phyloP scores from a whole-genome alignment of 2,888 invertebrate species.

The Sinohyriopsis cumingii region DNA sequence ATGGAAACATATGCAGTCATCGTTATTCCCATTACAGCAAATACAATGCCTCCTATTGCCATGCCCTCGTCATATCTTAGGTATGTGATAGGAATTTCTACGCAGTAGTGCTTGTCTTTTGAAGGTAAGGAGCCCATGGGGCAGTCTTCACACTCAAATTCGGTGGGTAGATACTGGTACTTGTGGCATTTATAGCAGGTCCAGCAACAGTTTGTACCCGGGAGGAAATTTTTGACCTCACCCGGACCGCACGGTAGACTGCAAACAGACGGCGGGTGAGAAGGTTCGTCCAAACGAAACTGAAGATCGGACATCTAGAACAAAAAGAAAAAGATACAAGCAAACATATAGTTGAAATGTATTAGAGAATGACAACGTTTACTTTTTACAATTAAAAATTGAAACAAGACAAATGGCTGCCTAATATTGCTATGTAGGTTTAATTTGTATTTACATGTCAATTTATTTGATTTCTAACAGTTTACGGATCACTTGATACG shows the following conservation, averaged over 20 bases:
- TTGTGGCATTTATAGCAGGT: constrained; percentile 82
- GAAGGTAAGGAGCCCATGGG: constrained; percentile 87
- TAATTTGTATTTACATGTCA: no score
- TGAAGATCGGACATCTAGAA: constrained; percentile 78
- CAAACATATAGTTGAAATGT: no score
- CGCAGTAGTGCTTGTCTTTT: constrained; percentile 77
- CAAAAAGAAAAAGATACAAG: not conserved
- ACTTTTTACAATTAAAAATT: no score
- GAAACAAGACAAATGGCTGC: no score
- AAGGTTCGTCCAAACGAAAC: constrained; percentile 85
- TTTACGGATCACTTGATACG: no score
- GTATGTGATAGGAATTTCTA: constrained; percentile 74
- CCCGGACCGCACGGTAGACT: constrained; percentile 90
- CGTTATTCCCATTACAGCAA: constrained; percentile 70
- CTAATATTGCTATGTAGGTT: no score
- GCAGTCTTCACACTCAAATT: constrained; percentile 87
- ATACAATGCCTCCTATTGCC: constrained; percentile 93
- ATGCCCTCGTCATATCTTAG: constrained; percentile 82
- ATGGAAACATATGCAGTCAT: constrained; percentile 66
- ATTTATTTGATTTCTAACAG: no score
- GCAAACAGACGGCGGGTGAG: constrained; percentile 91
- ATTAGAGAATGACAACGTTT: no score
- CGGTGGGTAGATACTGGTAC: constrained; percentile 77
- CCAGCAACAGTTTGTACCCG: constrained; percentile 80
- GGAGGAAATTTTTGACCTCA: constrained; percentile 92